Conservation (phyloP, 2,888 invertebrate genomes). For the Endomychus coccineus region DNA sequence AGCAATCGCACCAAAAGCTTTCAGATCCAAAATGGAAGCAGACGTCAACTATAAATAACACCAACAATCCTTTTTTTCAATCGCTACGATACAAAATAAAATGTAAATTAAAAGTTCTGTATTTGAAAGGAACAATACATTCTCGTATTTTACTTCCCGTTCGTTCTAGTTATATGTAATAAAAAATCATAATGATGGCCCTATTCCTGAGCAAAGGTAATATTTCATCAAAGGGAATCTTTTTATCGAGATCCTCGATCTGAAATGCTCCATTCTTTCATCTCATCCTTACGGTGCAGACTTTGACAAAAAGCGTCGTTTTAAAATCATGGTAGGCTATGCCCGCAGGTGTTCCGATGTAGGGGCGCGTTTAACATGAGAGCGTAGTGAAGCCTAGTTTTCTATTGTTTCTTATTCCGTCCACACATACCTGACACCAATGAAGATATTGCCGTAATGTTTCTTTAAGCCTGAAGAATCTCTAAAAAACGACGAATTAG, state of each 20-base stretch:
- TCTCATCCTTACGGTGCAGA: constrained; percentile 1
- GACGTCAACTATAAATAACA: no score
- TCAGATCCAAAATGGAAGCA: no score
- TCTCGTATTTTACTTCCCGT: background rate
- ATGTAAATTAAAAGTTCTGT: constrained; percentile 1
- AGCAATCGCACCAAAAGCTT: no score
- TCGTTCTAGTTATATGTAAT: constrained; percentile 1
- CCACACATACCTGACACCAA: no score
- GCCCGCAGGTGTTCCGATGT: constrained; percentile 1
- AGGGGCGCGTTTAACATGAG: no score
- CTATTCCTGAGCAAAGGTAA: background rate
- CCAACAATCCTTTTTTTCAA: no score
- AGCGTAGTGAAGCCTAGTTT: no score
- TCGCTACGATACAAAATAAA: background rate
- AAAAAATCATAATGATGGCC: constrained; percentile 1
- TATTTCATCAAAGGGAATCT: constrained; percentile 1
- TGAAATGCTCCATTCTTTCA: constrained; percentile 1
- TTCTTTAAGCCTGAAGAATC: no score
- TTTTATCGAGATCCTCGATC: constrained; percentile 1
- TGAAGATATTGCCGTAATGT: no score
- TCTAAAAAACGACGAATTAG: no score
- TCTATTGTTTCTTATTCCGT: no score
- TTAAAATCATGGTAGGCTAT: no score
- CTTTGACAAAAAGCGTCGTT: constrained; percentile 1
- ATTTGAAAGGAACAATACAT: background rate